Evolutionary conservation across 2,888 invertebrate genomes (phyloP).

Genomic region (Actias luna): DNA sequence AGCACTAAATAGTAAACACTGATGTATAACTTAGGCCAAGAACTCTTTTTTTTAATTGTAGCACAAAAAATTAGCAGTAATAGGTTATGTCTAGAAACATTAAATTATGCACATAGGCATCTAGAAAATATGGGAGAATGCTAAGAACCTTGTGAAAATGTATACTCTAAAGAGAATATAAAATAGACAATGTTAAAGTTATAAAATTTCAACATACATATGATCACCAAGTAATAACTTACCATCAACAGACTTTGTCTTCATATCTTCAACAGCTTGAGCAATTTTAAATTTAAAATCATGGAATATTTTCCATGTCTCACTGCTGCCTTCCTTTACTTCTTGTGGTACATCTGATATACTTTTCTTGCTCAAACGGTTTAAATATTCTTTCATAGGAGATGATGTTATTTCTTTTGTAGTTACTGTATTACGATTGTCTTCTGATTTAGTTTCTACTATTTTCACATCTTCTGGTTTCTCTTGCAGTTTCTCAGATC

Average conservation of each 20-base stretch:
- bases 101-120: too few species aligned
- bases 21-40: too few species aligned
- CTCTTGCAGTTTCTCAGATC: conserved; percentile 57
- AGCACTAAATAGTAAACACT: background rate
- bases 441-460: conserved; percentile 53
- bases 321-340: conserved; percentile 70
- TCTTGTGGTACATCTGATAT: conserved; percentile 80
- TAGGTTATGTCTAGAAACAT: too few species aligned
- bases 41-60: too few species aligned
- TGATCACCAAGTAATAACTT: conserved; percentile 25
- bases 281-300: conserved; percentile 88
- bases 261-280: conserved; percentile 89
- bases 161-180: too few species aligned
- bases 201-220: too few species aligned
- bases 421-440: conserved; percentile 38
- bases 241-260: conserved; percentile 85
- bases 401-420: conserved; percentile 69
- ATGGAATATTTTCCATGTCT: conserved; percentile 87
- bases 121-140: too few species aligned
- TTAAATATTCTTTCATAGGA: conserved; percentile 82
- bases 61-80: too few species aligned
- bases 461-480: conserved; percentile 58
- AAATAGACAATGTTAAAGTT: too few species aligned
- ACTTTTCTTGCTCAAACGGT: conserved; percentile 83
- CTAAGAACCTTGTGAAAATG: too few species aligned